Evolutionary conservation across 2,797 vertebrate species (phyloP), one percentile per base, ranked within the genome.

Genomic region (Phrynocephalus forsythii): DNA sequence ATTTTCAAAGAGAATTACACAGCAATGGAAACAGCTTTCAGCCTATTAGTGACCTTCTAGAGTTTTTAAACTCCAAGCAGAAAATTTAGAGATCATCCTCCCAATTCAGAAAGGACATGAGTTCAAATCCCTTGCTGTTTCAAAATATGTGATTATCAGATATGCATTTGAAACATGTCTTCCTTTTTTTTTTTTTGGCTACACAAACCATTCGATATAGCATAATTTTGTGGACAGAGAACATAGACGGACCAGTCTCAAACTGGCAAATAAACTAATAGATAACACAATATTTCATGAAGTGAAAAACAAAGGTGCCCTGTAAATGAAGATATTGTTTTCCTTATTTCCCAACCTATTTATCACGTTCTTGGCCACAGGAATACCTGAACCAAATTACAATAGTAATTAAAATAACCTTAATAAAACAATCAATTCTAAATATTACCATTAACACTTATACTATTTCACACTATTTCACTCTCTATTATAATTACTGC

Each of bases 1-100:
- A 85, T 81, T 88, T 4, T 5, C 52, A 81, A 18, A 85, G 20
- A 86, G 85, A 92, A 79, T 18, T 66, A 77, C 30, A n/a, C 86
- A 77, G 72, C 82, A 87, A 66, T 30, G 60, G 6, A 88, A 75
- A 81, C 77, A 75, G 38, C 38, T 79, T 56, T 75, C 68, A 85
- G 69, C 28, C 69, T 33, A 85, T 67, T 72, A 80, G 24, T 67
- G 60, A 87, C 68, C 60, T 83, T 56, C 30, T 30, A 60, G 73
- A 83, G 48, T 71, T 83, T 83, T 30, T 78, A 66, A 69, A 78
- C 6, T 18, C 11, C 26, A 28, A 10, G 22, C 44, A 24, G 76
- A 30, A 75, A 20, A 63, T 38, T 67, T 11, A 7, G 63, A 85
- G 67, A 78, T 3, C 20, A 68, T 8, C 10, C 20, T 18, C 50